Evolutionary conservation across 1,140 invertebrate genomes (phyloP), one percentile per base, ranked within the genome.

Genomic region (Drosophila pruinosa): DNA sequence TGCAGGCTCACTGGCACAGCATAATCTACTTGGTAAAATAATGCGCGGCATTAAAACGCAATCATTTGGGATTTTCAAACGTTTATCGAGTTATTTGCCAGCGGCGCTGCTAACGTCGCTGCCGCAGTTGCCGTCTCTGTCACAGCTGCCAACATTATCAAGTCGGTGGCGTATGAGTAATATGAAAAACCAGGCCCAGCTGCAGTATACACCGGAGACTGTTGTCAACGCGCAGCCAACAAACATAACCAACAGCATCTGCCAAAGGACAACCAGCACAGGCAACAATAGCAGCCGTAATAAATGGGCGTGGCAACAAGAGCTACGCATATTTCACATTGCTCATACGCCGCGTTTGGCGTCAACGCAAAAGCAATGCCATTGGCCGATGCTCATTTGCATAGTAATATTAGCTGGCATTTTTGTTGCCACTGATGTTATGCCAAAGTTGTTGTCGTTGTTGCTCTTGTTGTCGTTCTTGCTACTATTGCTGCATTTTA

Each of bases 21-120:
- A 90, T 90, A 90, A 90, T 90, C 89, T 89, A 90, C 85, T 90
- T 79, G 89, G 75, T 75, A 75, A 88, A 75, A 89, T 90, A 90
- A 90, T 90, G 79, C 89, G 83, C 72, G 81, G 89, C 89, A 90
- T 90, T 90, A 90, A 90, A 90, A 90, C 89, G 89, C 89, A 90
- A 90, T 90, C 89, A 90, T 90, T 90, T 83, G 89, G 89, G 89
- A 90, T 90, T 90, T 90, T 88, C 85, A 86, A 89, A 89, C 89
- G 76, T 90, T 90, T 90, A 90, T 89, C 89, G 89, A 90, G 76
- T 76, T 88, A 76, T 70, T 69, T 75, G 83, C 83, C 78, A 38
- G 31, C 72, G 78, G 78, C 82, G 28, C 52, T 43, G 54, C 21
- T 22, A 24, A 17, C 70, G 22, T 43, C 71, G 62, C 63, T 64